Percentiles rank a stretch among this genome's conserved stretches.
Conservation (phyloP, 2,888 invertebrate species). For the Chironomus tentans region DNA sequence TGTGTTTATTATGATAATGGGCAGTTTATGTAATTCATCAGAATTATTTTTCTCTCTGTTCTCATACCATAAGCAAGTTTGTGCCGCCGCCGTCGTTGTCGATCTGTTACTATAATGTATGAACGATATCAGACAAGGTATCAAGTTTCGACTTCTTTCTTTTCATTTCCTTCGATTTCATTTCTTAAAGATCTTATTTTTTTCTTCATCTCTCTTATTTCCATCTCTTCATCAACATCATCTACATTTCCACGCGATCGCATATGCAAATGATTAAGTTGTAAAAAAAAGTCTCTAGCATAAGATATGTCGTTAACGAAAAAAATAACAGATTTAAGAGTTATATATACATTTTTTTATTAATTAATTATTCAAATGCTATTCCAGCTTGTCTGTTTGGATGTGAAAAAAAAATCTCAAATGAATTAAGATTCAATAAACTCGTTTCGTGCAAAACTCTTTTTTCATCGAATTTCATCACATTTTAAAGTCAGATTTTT, state of each 20-base stretch:
- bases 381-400: background rate
- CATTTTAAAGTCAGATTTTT: too few relatives aligned
- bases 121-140: background rate
- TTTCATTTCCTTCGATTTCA: background rate
- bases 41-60: background rate
- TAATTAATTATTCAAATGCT: constrained; percentile 18
- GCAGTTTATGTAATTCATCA: constrained; percentile 8
- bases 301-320: background rate
- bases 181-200: too few relatives aligned
- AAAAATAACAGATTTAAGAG: background rate
- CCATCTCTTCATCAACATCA: constrained; percentile 2
- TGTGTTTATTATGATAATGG: constrained; percentile 6
- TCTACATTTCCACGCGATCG: constrained; percentile 6
- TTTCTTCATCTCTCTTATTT: background rate
- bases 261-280: constrained; percentile 20
- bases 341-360: constrained; percentile 4
- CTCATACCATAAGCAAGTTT: background rate
- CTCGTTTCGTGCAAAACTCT: background rate
- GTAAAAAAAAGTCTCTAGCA: constrained; percentile 10
- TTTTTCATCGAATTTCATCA: too few relatives aligned
- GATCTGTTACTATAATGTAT: background rate
- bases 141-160: background rate
- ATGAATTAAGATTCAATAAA: background rate
- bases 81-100: background rate
- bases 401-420: background rate